Conservation (phyloP, 2,888 invertebrate species). For the Tridacna crocea region DNA sequence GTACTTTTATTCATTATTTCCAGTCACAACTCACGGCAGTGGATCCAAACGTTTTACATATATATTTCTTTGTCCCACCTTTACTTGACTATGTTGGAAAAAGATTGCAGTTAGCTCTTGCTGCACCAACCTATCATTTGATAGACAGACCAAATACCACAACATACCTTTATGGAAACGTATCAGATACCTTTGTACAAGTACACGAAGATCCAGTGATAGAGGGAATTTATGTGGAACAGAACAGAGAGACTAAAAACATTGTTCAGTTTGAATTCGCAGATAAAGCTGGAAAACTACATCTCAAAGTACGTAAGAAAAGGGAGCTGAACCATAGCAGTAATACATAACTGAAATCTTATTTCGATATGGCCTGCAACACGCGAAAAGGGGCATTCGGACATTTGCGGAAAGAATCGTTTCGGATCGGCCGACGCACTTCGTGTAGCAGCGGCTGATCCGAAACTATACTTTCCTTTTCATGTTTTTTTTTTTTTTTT, state of each 20-base stretch:
- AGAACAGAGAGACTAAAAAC: neutral
- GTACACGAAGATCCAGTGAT: slow-evolving; percentile 7
- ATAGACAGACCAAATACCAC: neutral
- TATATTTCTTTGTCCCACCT: neutral
- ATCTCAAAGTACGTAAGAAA: neutral
- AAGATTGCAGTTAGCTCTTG: neutral
- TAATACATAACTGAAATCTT: too few relatives aligned
- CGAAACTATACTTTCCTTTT: too few relatives aligned
- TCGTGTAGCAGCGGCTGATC: too few relatives aligned
- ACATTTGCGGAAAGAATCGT: too few relatives aligned
- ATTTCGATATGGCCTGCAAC: too few relatives aligned
- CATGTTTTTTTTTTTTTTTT: too few relatives aligned
- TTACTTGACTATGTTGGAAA: neutral
- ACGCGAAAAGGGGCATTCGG: too few relatives aligned
- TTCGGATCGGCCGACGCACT: too few relatives aligned
- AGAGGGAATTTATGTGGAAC: neutral
- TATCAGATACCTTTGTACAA: neutral
- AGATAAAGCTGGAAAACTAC: slow-evolving; percentile 1
- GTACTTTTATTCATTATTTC: too few relatives aligned
- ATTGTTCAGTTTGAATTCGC: neutral
- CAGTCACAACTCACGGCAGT: too few relatives aligned
- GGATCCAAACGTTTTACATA: neutral
- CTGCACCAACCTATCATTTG: slow-evolving; percentile 22
- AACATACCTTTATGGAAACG: neutral
- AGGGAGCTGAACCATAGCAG: too few relatives aligned